These are phyloP conservation scores for Miichthys miiuy DNA, from an alignment of 2,797 vertebrate genomes.

Conservation along the genomic window DNA sequence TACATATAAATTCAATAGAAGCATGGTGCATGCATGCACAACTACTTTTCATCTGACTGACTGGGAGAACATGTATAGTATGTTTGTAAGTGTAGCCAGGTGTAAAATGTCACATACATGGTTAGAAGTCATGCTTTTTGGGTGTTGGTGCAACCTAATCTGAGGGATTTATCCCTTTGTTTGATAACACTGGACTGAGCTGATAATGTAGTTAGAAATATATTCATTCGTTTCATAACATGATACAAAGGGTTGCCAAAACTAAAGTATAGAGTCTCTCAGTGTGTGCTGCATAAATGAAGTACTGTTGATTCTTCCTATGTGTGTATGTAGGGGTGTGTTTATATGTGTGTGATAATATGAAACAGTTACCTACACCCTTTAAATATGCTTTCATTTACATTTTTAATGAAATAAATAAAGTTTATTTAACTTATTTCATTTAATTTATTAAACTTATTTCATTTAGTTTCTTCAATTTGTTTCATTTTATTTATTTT, in stretches of 20 bases:
- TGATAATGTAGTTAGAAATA: background rate
- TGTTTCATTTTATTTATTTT: too few relatives aligned
- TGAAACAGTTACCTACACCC: background rate
- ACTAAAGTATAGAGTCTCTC: background rate
- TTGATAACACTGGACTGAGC: background rate
- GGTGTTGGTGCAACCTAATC: background rate
- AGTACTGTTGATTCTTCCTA: too few relatives aligned
- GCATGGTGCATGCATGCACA: background rate
- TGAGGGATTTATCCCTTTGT: background rate
- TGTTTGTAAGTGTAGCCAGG: background rate
- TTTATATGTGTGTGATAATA: background rate
- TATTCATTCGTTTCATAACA: background rate
- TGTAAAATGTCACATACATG: background rate
- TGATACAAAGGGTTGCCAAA: background rate
- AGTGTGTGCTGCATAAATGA: too few relatives aligned
- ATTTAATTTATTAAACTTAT: too few relatives aligned
- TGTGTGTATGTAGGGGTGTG: too few relatives aligned
- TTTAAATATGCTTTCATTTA: background rate
- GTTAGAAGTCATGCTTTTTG: background rate
- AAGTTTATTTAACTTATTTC: too few relatives aligned
- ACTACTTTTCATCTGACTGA: too few relatives aligned
- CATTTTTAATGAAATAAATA: too few relatives aligned
- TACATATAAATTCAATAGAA: background rate
- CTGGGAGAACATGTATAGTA: background rate
- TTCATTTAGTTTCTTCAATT: background rate